A percentile compares a stretch with the other conserved stretches of the same genome.
Conservation (phyloP, 2,797 vertebrate genomes). For the Emydoidea blandingii region DNA sequence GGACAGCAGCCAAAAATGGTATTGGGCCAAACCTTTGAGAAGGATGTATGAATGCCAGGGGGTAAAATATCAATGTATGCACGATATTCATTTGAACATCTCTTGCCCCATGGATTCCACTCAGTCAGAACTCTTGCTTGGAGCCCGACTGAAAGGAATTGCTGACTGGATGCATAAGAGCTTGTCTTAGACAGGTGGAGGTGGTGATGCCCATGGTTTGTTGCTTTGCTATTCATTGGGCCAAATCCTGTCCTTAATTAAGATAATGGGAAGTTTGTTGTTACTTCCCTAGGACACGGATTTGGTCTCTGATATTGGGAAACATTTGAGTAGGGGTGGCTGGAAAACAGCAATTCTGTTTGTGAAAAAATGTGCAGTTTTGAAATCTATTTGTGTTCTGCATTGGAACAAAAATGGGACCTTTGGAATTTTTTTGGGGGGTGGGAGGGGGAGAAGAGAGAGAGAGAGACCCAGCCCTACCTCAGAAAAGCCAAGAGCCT, state of each 20-base stretch:
- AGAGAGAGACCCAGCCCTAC: not conserved
- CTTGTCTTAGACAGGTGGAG: not conserved
- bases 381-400: not conserved
- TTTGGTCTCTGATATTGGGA: not conserved
- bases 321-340: not conserved
- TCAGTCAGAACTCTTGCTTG: not conserved
- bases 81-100: not conserved
- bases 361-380: not conserved
- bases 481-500: not conserved
- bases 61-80: not conserved
- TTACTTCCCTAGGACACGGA: not conserved
- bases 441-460: no score
- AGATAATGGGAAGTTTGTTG: not conserved
- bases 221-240: not conserved
- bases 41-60: not conserved
- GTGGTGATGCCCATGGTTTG: not conserved
- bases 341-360: not conserved
- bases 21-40: not conserved
- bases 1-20: constrained; percentile 25
- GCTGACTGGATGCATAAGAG: not conserved
- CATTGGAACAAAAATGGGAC: not conserved
- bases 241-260: not conserved
- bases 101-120: not conserved
- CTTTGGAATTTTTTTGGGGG: not conserved
- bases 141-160: not conserved